phyloP scores from a whole-genome alignment of 2,888 invertebrate genomes.

The Tiphia femorata region DNA sequence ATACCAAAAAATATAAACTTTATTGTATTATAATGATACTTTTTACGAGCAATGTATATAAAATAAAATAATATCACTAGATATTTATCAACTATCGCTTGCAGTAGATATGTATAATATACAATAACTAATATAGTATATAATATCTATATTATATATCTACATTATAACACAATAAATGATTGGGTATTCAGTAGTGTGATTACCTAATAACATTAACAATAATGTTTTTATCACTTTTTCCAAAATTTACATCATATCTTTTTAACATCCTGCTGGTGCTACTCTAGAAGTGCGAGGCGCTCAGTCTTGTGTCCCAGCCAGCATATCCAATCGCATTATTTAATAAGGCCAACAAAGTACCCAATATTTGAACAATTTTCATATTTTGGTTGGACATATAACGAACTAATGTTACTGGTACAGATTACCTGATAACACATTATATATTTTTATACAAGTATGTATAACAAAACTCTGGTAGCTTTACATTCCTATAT shows the following conservation, averaged over 20 bases:
- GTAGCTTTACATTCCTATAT: neutral
- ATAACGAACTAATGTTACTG: conserved; percentile 27
- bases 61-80: conserved; percentile 61
- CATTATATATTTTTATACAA: neutral
- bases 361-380: conserved; percentile 20
- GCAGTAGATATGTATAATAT: conserved; percentile 60
- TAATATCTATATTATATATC: conserved; percentile 33
- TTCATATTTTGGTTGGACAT: conserved; percentile 11
- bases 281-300: conserved; percentile 49
- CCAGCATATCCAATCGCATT: conserved; percentile 45
- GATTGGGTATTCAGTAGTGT: conserved; percentile 45
- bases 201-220: conserved; percentile 48
- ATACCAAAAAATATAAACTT: conserved; percentile 66
- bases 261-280: conserved; percentile 29
- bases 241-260: conserved; percentile 13
- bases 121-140: conserved; percentile 43
- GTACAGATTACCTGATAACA: neutral
- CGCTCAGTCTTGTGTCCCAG: conserved; percentile 61
- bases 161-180: conserved; percentile 49
- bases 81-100: conserved; percentile 51
- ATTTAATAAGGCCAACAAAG: conserved; percentile 40
- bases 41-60: conserved; percentile 52
- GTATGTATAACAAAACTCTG: neutral
- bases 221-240: conserved; percentile 31
- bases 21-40: conserved; percentile 55